Base-by-base conservation (phyloP, 2,113 vertebrate species). In the Microtus ochrogaster region DNA sequence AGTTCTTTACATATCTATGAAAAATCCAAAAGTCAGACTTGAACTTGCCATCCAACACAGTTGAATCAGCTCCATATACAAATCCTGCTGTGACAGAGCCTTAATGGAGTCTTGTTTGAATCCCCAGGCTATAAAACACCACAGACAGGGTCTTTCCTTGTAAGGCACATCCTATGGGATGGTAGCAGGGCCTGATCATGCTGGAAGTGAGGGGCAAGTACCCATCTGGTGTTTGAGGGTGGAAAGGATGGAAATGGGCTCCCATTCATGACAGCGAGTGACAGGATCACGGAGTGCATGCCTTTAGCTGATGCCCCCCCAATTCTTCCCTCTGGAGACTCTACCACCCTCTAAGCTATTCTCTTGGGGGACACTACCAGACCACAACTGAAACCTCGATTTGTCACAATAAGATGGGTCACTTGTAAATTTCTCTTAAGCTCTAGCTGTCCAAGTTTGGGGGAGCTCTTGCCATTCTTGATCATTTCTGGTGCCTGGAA, bases 341-440 rank as follows among this genome's bases (percentile, higher is more conserved):
- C 89, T 88, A 83, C 28, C 88, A 91, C 94, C 90, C 92, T 44
- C 84, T 94, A 97, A 95, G 93, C 97, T 96, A 97, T 19, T 0
- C 95, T 98, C 95, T 94, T 88, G 92, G 96, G 97, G 97, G 94
- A 94, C 12, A 85, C 91, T 92, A 94, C 55, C 94, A 96, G 79
- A 91, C 61, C 74, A 96, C 95, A 97, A 96, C 41, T 39, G 3
- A 52, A 55, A 92, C 96, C 90, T 92, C 89, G 70, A 91, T 92
- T 91, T 95, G 93, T 92, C 86, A 93, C 66, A 81, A 97, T 96
- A 78, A 98, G 87, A 97, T 95, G 91, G 66, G 97, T 97, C 92
- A 96, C 90, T 73, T 96, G 76, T 94, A 97, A 97, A 94, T 95
- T 86, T 11, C 10, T 96, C 96, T 98, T 97, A 97, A 98, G 97